These are phyloP conservation scores for Macroglossus sobrinus DNA, from an alignment of 2,113 vertebrate species.

Conservation along the genomic window DNA sequence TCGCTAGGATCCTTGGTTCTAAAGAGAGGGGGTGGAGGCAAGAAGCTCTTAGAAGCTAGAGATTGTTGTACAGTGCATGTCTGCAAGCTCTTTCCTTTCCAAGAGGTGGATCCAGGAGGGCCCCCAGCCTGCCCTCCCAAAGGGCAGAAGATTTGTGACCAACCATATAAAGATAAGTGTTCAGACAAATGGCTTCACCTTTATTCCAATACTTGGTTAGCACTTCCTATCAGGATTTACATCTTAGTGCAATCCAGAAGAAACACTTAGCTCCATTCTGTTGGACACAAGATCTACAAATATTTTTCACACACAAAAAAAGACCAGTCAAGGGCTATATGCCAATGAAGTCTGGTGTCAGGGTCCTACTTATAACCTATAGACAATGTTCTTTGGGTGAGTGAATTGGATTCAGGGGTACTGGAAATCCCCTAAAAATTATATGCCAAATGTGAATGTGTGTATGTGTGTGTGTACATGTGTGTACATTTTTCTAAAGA, in stretches of 20 bases:
- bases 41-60: background rate
- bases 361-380: background rate
- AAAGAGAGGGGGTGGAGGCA: background rate
- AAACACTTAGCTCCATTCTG: background rate
- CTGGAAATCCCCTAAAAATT: background rate
- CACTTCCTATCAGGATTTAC: background rate
- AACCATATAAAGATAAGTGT: background rate
- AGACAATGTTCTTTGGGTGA: background rate
- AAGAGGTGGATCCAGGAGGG: background rate
- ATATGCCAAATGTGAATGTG: background rate
- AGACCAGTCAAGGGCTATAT: background rate
- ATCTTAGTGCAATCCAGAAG: background rate
- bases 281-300: background rate
- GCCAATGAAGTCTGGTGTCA: background rate
- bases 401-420: background rate
- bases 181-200: background rate
- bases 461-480: accelerated
- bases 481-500: background rate
- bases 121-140: background rate
- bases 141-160: background rate
- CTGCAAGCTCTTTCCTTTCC: background rate
- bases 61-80: background rate
- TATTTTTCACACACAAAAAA: background rate
- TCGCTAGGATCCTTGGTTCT: background rate
- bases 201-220: background rate